Conservation (phyloP, 1,140 invertebrate species). For the Probaryconus sp. region DNA sequence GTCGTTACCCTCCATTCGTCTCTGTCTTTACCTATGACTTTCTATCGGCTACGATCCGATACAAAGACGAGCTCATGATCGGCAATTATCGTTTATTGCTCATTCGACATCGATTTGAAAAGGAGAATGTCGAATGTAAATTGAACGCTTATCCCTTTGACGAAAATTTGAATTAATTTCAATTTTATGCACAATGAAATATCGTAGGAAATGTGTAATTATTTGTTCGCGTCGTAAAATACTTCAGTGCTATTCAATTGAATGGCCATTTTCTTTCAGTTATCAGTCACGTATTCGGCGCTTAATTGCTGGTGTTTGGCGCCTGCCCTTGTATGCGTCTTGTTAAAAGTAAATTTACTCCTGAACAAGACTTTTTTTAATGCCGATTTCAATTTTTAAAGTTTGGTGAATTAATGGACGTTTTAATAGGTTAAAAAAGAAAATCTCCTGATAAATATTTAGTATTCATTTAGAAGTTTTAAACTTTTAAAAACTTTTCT, state of each 20-base stretch:
- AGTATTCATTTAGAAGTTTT: no score
- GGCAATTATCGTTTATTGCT: slow-evolving; percentile 51
- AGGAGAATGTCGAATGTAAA: slow-evolving; percentile 46
- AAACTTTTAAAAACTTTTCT: no score
- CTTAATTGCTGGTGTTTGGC: slow-evolving; percentile 19
- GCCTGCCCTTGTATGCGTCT: slow-evolving; percentile 6
- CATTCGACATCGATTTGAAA: slow-evolving; percentile 48
- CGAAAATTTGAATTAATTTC: slow-evolving; percentile 57
- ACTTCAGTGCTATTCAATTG: slow-evolving; percentile 25
- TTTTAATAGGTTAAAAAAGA: no score
- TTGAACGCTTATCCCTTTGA: slow-evolving; percentile 34
- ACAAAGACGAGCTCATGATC: slow-evolving; percentile 39
- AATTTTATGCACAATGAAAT: slow-evolving; percentile 38
- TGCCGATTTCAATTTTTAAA: no score
- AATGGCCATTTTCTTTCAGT: slow-evolving; percentile 33
- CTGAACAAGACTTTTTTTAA: no score
- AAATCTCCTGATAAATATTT: no score
- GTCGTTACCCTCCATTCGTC: slow-evolving; percentile 40
- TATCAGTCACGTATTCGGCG: slow-evolving; percentile 9
- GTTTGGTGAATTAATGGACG: no score
- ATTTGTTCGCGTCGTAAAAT: slow-evolving; percentile 39
- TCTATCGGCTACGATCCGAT: slow-evolving; percentile 53
- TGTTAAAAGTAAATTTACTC: slow-evolving; percentile 29
- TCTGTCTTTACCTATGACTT: slow-evolving; percentile 55
- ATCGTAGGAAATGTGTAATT: neutral